Base-by-base conservation (phyloP, 2,888 invertebrate genomes). In the Camponotus fellah region DNA sequence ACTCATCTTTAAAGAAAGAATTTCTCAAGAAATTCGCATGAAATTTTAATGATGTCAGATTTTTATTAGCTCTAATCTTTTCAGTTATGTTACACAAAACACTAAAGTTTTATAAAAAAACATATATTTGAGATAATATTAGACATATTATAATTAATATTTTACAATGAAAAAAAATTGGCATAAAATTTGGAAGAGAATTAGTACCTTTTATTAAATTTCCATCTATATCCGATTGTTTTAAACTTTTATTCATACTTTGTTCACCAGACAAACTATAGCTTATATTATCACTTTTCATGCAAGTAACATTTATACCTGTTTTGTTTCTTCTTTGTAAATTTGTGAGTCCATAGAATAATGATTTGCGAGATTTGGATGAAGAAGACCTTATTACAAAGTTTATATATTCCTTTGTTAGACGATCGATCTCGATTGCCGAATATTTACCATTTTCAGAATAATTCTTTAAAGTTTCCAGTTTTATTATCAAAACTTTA, bases 401-500 rank as follows among this genome's bases (percentile, higher is more conserved):
- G 21, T 88, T 80, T 0, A 86, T 77, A 40, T 89, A 88, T 46
- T 74, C 79, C 3, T 66, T 32, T 6, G 84, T 88, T 37, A 91
- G 26, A 21, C 49, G 0, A 14, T 91, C 89, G 2, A 90, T 37
- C 43, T 90, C 87, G 0, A 17, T 74, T 2, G 88, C 88, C 3
- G 88, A 89, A 77, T 89, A 88, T 37, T 65, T 56, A 12, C 64
- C 62, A 71, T 26, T 58, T 34, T 84, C 77, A 5, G 37, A 60
- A 14, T 60, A 32, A 4, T 26, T 56, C 0, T 74, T 75, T 6
- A 90, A 43, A 3, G 66, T 37, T 58, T 90, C 89, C 3, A 92
- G 37, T 40, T 80, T 85, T 69, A 91, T 85, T 14, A 92, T 80
- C 21, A 84, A 60, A 77, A 88, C 72, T 49, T 26, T 85, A 43